phyloP scores from a whole-genome alignment of 2,888 invertebrate genomes.

The Achlya flavicornis region DNA sequence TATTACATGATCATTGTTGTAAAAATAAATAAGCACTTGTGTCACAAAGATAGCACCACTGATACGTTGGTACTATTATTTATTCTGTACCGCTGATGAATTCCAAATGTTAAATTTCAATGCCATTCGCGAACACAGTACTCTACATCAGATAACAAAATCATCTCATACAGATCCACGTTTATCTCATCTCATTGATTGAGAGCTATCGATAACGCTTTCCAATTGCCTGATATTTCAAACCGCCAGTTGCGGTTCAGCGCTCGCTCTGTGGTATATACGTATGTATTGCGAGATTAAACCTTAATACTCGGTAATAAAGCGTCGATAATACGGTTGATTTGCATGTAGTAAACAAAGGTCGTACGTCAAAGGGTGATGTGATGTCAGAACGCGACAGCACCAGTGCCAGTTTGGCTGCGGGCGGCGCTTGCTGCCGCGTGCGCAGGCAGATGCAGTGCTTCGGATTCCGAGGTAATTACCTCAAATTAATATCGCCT shows the following conservation, averaged over 20 bases:
- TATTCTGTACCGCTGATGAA: not conserved
- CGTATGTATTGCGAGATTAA: conserved; percentile 25
- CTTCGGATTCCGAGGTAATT: conserved; percentile 77
- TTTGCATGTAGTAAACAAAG: conserved; percentile 48
- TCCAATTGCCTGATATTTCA: conserved; percentile 53
- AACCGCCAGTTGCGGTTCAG: conserved; percentile 56
- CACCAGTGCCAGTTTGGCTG: conserved; percentile 64
- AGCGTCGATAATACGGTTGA: conserved; percentile 31
- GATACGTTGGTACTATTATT: too few relatives aligned
- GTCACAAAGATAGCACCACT: not conserved
- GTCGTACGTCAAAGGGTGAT: conserved; percentile 63
- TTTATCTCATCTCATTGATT: conserved; percentile 57
- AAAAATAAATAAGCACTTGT: not conserved
- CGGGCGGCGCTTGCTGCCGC: conserved; percentile 71
- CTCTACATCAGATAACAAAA: conserved; percentile 44
- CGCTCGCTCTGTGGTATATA: conserved; percentile 50
- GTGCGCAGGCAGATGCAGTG: conserved; percentile 79
- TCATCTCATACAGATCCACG: conserved; percentile 54
- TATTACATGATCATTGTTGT: not conserved
- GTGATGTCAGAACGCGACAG: conserved; percentile 75
- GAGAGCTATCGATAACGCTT: conserved; percentile 59
- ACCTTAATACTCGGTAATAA: conserved; percentile 46
- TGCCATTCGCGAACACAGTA: conserved; percentile 13
- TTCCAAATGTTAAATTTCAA: not conserved
- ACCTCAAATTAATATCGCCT: conserved; percentile 34